phyloP scores from a whole-genome alignment of 1,140 invertebrate species.

The Pygmarrhopalites habei region DNA sequence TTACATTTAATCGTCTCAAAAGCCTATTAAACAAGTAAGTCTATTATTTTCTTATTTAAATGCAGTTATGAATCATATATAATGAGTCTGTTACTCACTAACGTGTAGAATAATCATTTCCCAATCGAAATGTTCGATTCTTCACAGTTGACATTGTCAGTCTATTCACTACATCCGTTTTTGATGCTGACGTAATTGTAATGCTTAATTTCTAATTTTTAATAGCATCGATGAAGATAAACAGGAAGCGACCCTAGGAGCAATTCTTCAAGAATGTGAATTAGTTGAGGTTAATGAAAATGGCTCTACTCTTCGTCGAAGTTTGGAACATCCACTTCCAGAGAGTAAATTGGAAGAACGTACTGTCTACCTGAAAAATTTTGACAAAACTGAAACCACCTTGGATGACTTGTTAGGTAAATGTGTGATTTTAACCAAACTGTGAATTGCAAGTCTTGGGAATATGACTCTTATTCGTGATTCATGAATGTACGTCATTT shows the following conservation, averaged over 20 bases:
- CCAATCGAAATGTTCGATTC: too few relatives aligned
- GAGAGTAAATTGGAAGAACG: constrained; percentile 19
- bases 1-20: constrained; percentile 32
- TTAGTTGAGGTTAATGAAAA: constrained; percentile 29
- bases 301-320: constrained; percentile 22
- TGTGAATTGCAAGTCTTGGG: not conserved
- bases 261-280: constrained; percentile 15
- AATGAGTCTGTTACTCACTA: too few relatives aligned
- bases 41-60: too few relatives aligned
- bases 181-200: too few relatives aligned
- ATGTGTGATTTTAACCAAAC: not conserved
- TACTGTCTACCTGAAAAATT: constrained; percentile 35
- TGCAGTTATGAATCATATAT: not conserved
- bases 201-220: not conserved
- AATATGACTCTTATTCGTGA: too few relatives aligned
- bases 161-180: too few relatives aligned
- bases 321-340: constrained; percentile 25
- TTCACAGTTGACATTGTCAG: too few relatives aligned
- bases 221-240: constrained; percentile 14
- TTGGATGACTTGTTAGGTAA: constrained; percentile 34
- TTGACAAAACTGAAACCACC: constrained; percentile 25
- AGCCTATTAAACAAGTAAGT: constrained; percentile 27
- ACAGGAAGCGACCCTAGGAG: constrained; percentile 3
- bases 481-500: not conserved
- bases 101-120: too few relatives aligned